Conservation (phyloP, 1,140 invertebrate genomes). For the Papilio polytes region DNA sequence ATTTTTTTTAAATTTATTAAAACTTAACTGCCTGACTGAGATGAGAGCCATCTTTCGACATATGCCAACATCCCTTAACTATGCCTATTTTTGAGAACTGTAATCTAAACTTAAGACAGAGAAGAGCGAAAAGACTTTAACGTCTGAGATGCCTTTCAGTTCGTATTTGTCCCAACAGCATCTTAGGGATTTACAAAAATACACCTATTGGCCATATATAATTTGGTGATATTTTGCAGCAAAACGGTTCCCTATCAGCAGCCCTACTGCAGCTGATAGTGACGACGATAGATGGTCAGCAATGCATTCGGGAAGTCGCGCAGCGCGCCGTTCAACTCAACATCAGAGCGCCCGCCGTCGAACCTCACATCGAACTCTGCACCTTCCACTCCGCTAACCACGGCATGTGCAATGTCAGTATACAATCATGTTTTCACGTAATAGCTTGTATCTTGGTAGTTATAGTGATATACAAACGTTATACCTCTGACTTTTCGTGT, state of each 20-base stretch:
- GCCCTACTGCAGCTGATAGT: constrained; percentile 44
- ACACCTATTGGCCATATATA: not conserved
- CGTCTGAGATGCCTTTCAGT: not conserved
- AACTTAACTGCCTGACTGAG: too few species aligned
- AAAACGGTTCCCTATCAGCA: constrained; percentile 46
- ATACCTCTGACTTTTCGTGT: too few species aligned
- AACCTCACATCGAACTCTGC: constrained; percentile 56
- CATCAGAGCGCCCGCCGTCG: constrained; percentile 47
- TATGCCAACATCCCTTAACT: too few species aligned
- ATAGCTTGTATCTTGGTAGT: too few species aligned
- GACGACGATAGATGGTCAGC: constrained; percentile 43
- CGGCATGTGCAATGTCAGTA: constrained; percentile 59
- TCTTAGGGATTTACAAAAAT: not conserved
- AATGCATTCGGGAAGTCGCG: constrained; percentile 44
- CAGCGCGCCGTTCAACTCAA: constrained; percentile 42
- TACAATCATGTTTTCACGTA: not conserved
- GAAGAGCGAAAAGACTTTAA: too few species aligned
- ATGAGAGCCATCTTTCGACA: too few species aligned
- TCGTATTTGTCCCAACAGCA: too few species aligned
- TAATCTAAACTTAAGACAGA: too few species aligned
- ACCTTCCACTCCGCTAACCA: constrained; percentile 52
- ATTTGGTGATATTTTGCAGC: not conserved
- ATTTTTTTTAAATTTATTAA: not conserved
- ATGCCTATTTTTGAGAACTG: not conserved
- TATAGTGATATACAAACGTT: too few species aligned